Percentiles rank a stretch among this genome's conserved stretches.
Evolutionary conservation across 2,888 invertebrate species (phyloP).

Genomic region (Lepidochitona cinerea): DNA sequence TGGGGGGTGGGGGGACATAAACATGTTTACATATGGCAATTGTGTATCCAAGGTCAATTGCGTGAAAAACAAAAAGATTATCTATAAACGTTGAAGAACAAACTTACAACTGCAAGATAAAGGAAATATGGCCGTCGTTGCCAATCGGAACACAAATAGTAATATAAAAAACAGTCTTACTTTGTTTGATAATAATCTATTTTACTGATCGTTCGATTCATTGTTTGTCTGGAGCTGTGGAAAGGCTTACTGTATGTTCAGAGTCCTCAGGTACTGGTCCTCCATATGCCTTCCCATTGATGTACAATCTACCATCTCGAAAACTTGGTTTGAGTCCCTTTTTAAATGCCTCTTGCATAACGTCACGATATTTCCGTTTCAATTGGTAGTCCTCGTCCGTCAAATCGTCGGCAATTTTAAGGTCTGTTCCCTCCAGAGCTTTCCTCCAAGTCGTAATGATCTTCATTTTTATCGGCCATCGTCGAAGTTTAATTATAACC

Average conservation of each 20-base stretch:
- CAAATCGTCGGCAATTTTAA: not conserved
- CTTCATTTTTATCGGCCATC: not conserved
- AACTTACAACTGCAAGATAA: too few relatives aligned
- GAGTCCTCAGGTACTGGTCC: not conserved
- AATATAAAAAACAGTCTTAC: too few relatives aligned
- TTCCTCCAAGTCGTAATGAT: not conserved
- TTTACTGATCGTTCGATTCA: too few relatives aligned
- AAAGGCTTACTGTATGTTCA: not conserved
- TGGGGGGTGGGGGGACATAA: too few relatives aligned
- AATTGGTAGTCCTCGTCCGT: not conserved
- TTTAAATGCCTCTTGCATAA: not conserved
- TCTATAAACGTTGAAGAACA: too few relatives aligned
- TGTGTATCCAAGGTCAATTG: too few relatives aligned
- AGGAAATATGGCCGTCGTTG: too few relatives aligned
- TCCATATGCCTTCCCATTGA: not conserved
- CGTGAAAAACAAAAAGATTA: too few relatives aligned
- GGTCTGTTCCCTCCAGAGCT: not conserved
- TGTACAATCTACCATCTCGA: not conserved
- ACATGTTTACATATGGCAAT: too few relatives aligned
- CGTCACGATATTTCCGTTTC: not conserved
- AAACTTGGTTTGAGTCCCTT: not conserved
- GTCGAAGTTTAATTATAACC: not conserved
- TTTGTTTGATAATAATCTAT: too few relatives aligned
- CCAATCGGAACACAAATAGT: too few relatives aligned
- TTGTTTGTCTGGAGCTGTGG: not conserved